These are phyloP conservation scores for Lycaon pictus DNA, from an alignment of 2,113 vertebrate genomes.

Conservation along the genomic window DNA sequence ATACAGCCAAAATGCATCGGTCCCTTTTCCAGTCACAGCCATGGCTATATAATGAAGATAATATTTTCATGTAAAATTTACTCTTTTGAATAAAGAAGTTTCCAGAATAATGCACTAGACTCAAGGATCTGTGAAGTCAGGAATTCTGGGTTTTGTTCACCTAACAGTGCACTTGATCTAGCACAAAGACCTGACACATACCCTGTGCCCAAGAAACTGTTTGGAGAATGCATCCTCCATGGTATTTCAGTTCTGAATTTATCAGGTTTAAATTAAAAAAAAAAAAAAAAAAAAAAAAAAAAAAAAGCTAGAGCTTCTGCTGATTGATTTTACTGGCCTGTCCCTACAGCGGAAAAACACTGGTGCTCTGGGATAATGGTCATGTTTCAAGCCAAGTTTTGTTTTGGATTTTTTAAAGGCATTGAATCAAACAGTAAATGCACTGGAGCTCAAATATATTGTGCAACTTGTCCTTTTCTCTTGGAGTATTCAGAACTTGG, in stretches of 20 bases:
- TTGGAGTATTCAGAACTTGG: neutral
- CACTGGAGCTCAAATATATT: slow-evolving; percentile 49
- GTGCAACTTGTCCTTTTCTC: slow-evolving; percentile 39
- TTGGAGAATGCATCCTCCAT: neutral
- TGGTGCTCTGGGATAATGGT: slow-evolving; percentile 78
- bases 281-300: neutral
- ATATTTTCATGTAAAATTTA: slow-evolving; percentile 28
- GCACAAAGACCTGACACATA: neutral
- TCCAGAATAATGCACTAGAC: neutral
- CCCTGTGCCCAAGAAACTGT: neutral
- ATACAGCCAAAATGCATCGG: neutral
- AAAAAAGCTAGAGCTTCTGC: neutral
- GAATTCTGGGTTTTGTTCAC: neutral
- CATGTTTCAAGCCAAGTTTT: slow-evolving; percentile 83
- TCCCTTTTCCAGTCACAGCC: neutral
- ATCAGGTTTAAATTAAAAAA: slow-evolving; percentile 24
- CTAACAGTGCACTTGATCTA: neutral
- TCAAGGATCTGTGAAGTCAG: neutral
- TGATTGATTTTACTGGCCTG: slow-evolving; percentile 80
- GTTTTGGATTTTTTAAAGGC: slow-evolving; percentile 78
- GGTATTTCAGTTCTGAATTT: slow-evolving; percentile 6
- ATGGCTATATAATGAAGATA: neutral
- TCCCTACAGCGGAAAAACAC: slow-evolving; percentile 85
- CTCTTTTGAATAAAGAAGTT: slow-evolving; percentile 36
- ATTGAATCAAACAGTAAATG: slow-evolving; percentile 80